Evolutionary conservation across 2,797 vertebrate genomes (phyloP).

Genomic region (Bovichtus diacanthus): DNA sequence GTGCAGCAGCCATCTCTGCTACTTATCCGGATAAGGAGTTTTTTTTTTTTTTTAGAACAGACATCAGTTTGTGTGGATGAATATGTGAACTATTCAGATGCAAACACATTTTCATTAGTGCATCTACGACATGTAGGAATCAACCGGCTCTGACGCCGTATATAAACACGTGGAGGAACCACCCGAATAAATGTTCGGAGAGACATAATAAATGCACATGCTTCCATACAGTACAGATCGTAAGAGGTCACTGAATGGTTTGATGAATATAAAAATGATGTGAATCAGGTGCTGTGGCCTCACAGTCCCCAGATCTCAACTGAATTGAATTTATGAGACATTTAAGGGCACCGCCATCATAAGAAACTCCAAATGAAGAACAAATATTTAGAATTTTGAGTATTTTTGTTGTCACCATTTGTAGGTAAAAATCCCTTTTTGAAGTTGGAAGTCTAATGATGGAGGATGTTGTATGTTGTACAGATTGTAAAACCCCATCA

Average conservation of each 20-base stretch:
- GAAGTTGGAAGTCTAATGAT: too few species aligned
- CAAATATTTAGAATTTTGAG: too few species aligned
- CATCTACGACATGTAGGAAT: neutral
- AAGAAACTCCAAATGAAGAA: too few species aligned
- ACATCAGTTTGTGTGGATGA: neutral
- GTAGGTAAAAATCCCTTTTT: neutral
- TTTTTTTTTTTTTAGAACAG: neutral
- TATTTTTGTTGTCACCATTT: neutral
- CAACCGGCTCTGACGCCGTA: too few species aligned
- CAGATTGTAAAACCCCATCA: too few species aligned
- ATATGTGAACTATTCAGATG: neutral
- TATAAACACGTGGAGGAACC: too few species aligned
- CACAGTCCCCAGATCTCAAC: fast-evolving
- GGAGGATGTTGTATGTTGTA: neutral
- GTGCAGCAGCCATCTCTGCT: neutral
- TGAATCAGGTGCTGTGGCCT: too few species aligned
- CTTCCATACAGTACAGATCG: too few species aligned
- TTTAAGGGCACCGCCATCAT: too few species aligned
- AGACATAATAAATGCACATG: too few species aligned
- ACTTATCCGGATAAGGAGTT: neutral
- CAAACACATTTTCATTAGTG: neutral
- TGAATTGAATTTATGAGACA: fast-evolving
- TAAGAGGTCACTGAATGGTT: too few species aligned
- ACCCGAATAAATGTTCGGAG: too few species aligned
- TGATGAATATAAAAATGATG: neutral